Evolutionary conservation across 2,888 invertebrate species (phyloP), one percentile per base, ranked within the genome.

Genomic region (Netelia inedita): DNA sequence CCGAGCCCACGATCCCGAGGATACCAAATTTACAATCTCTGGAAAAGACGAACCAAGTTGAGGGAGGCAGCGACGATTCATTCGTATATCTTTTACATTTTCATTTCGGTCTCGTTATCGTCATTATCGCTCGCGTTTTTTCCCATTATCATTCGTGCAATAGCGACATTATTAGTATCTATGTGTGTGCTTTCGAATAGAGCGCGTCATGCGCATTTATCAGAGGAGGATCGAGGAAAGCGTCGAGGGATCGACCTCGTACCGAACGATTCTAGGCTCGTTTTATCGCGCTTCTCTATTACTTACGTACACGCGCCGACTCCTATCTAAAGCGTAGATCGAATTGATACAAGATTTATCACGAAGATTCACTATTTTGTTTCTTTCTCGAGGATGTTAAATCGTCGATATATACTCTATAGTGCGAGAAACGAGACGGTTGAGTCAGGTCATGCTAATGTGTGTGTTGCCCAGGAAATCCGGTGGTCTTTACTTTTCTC

Each of bases 381-480:
- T 16, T 14, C 6, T 19, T 9, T 9, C 6, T 19, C 0, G 2
- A 57, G 21, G 19, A 19, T n/a, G 19, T 16, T 16, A 9, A 57
- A 57, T 35, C 8, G 53, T 14, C 53, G 53, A 53, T n/a, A 53
- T 10, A 0, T 35, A 41, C 10, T 14, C 5, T 19, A 16, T 23
- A 6, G 28, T 21, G 19, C 10, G 23, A 55, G 43, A 66, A 57
- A n/a, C 79, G 61, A 79, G 79, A 35, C 35, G 55, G 63, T 65
- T 65, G 65, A 55, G 79, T 72, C 63, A 72, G 75, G 82, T 74
- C 69, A 63, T 69, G 71, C 46, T 16, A 71, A 55, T 55, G 68
- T 75, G 68, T 75, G 53, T 75, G 35, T 75, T 82, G 43, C 23
- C 21, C 66, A 76, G 74, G 57, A 76, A 69, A 68, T 11, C 69